A percentile compares a stretch with the other conserved stretches of the same genome.
Conservation (phyloP, 1,140 invertebrate genomes). For the Halyomorpha halys region DNA sequence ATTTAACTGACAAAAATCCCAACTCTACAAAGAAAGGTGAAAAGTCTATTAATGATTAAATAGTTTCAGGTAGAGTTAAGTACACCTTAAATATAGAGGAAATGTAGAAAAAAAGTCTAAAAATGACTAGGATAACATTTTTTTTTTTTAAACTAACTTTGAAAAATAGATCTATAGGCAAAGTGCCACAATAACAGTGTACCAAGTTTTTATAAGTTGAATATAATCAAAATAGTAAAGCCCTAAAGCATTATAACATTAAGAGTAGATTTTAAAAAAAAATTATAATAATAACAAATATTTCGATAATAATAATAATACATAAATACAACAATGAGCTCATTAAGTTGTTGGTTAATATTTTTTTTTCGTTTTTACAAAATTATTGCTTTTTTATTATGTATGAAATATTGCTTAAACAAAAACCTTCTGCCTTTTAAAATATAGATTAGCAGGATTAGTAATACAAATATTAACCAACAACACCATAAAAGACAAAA, state of each 20-base stretch:
- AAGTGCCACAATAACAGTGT: constrained; percentile 26
- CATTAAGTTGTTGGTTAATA: constrained; percentile 5
- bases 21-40: constrained; percentile 21
- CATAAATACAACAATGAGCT: constrained; percentile 8
- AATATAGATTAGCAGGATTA: background rate
- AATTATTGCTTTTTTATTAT: background rate
- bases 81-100: constrained; percentile 3
- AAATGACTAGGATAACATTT: constrained; percentile 25
- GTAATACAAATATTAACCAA: background rate
- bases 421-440: background rate
- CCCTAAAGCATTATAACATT: constrained; percentile 22
- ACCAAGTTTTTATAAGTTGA: constrained; percentile 7
- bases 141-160: constrained; percentile 22
- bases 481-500: background rate
- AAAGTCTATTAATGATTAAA: constrained; percentile 23
- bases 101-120: constrained; percentile 21
- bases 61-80: constrained; percentile 6
- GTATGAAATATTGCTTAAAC: background rate
- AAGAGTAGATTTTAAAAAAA: constrained; percentile 1
- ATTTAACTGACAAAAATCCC: constrained; percentile 23
- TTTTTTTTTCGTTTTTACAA: background rate
- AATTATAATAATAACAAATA: constrained; percentile 4
- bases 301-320: background rate
- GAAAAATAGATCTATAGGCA: constrained; percentile 27
- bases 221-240: constrained; percentile 17